phyloP scores from a whole-genome alignment of 1,140 invertebrate species.

The Tetramorium alpestre region DNA sequence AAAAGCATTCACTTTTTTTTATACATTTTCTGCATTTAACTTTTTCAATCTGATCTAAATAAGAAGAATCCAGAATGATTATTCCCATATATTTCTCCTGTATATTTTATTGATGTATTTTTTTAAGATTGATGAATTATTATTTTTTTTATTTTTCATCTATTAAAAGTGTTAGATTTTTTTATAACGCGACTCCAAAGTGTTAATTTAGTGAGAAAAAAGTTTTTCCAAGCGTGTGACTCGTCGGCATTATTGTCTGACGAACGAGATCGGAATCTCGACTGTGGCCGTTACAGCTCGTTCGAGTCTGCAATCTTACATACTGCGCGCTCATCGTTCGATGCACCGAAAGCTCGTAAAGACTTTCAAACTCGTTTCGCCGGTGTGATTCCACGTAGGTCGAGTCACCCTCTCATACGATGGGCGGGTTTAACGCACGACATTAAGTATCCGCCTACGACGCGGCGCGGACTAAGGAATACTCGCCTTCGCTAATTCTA shows the following conservation, averaged over 20 bases:
- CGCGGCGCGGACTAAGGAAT: slow-evolving; percentile 25
- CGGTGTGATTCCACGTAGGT: slow-evolving; percentile 29
- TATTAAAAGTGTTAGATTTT: not conserved
- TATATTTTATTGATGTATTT: not conserved
- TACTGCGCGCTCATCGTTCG: not conserved
- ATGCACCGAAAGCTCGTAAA: slow-evolving; percentile 50
- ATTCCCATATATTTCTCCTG: too few relatives aligned
- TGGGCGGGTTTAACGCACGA: not conserved
- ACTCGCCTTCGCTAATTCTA: slow-evolving; percentile 75
- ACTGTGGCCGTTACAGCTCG: not conserved
- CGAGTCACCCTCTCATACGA: not conserved
- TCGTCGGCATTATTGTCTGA: not conserved
- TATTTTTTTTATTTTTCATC: not conserved
- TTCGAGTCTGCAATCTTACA: slow-evolving; percentile 10
- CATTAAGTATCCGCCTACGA: slow-evolving; percentile 27
- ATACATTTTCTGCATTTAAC: not conserved
- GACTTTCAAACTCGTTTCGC: slow-evolving; percentile 42
- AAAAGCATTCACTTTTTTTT: not conserved
- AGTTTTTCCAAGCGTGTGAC: not conserved
- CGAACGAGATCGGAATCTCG: slow-evolving; percentile 42
- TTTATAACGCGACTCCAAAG: not conserved
- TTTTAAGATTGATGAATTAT: not conserved
- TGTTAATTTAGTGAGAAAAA: not conserved
- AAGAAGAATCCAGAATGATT: not conserved
- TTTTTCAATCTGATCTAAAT: not conserved